Base-by-base conservation (phyloP, 2,113 vertebrate species). In the Pterocles burchelli region DNA sequence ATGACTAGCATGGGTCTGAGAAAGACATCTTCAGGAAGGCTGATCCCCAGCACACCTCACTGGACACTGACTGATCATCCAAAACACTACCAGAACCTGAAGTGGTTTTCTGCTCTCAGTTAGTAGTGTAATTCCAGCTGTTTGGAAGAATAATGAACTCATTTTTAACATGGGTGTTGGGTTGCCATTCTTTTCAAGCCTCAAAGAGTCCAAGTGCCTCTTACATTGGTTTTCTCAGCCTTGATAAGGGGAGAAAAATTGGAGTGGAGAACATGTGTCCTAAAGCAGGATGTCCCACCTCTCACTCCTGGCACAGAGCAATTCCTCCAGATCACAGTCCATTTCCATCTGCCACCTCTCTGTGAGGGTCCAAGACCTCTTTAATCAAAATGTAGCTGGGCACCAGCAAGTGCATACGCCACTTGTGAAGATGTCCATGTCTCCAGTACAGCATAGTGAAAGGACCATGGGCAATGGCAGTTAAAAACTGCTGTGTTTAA, bases 371-470 rank as follows among this genome's bases (percentile, higher is more conserved):
- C 46, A 45, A n/a, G 31, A 25, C 10, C 16, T 78, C n/a, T 61
- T 59, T n/a, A 6, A 11, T 55, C 13, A 63, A 33, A 51, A 57
- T 26, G 7, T 38, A 62, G 20, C 14, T 83, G 59, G 31, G 48
- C 28, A 28, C 33, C 31, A 45, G 13, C 0, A 0, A 49, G 38
- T 55, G 21, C 3, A 4, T 43, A 5, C 43, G 54, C 22, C 10
- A 4, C 26, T 80, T 86, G 6, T 9, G 3, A 70, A 71, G 41
- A 4, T 74, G 36, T 57, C n/a, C 22, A 0, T 1, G 1, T 48
- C 45, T 76, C 31, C 45, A 61, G 0, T 29, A 41, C 45, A 57
- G 2, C 8, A 4, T 14, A n/a, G 33, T 68, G 68, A 28, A 36
- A 38, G 38, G 22, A 22, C 17, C 3, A 1, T 22, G 41, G 22